These are phyloP conservation scores for Drosophila sulfurigaster DNA, from an alignment of 1,140 invertebrate species.

Conservation along the genomic window DNA sequence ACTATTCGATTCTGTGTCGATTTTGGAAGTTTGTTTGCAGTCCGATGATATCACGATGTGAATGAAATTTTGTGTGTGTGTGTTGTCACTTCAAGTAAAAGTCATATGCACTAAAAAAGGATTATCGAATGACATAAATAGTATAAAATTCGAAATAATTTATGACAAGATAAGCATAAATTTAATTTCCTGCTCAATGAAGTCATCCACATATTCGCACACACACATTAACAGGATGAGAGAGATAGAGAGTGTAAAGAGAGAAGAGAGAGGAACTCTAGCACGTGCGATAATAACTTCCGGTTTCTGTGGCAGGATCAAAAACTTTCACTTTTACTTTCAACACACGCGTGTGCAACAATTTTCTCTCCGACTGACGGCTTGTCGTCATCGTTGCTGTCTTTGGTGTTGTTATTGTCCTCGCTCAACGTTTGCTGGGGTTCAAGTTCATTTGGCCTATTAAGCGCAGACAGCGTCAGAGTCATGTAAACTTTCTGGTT, in stretches of 20 bases:
- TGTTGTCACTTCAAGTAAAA: not conserved
- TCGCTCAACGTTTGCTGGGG: slow-evolving; percentile 21
- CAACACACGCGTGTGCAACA: slow-evolving; percentile 61
- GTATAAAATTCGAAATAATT: slow-evolving; percentile 13
- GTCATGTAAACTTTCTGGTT: slow-evolving; percentile 55
- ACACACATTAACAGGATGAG: not conserved
- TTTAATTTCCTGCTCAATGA: slow-evolving; percentile 49
- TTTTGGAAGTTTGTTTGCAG: not conserved
- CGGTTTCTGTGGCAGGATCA: slow-evolving; percentile 57
- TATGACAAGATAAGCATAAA: slow-evolving; percentile 34
- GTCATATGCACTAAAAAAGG: not conserved
- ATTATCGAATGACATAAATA: slow-evolving; percentile 1
- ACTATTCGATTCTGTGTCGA: not conserved
- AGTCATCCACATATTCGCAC: slow-evolving; percentile 27
- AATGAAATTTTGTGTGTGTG: slow-evolving; percentile 12
- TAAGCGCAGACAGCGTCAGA: slow-evolving; percentile 57
- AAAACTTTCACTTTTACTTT: slow-evolving; percentile 58
- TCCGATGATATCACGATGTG: not conserved
- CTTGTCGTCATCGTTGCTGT: slow-evolving; percentile 31
- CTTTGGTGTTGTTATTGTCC: not conserved
- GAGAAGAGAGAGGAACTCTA: slow-evolving; percentile 3
- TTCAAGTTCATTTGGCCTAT: slow-evolving; percentile 80
- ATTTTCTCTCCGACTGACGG: slow-evolving; percentile 33
- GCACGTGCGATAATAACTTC: slow-evolving; percentile 70
- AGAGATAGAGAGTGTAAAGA: not conserved